A percentile compares a stretch with the other conserved stretches of the same genome.
Evolutionary conservation across 2,888 invertebrate genomes (phyloP).

Genomic region (Globia sparganii): DNA sequence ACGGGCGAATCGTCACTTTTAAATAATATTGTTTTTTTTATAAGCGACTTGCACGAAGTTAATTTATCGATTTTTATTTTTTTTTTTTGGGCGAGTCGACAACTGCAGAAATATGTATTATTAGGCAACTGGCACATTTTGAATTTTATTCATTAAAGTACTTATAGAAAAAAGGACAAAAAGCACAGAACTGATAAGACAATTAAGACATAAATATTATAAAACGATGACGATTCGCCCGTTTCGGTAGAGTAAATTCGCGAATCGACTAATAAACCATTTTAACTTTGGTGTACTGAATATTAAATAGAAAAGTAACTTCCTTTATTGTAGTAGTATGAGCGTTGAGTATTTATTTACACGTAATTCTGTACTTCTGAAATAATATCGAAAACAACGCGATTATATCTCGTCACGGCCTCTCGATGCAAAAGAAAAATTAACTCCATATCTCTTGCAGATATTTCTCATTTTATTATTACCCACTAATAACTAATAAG

Average conservation of each 20-base stretch:
- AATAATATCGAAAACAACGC: neutral
- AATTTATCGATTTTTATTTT: too few relatives aligned
- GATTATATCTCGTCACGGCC: neutral
- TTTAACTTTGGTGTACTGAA: neutral
- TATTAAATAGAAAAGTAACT: neutral
- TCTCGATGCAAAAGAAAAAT: neutral
- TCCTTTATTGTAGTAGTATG: neutral
- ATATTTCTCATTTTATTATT: constrained; percentile 4
- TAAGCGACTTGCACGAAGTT: neutral
- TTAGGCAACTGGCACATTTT: neutral
- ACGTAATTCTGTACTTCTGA: neutral
- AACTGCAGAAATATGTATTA: neutral
- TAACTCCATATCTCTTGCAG: neutral
- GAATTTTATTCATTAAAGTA: neutral
- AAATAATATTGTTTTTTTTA: neutral
- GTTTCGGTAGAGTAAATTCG: neutral
- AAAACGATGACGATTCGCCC: neutral
- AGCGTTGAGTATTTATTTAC: constrained; percentile 1
- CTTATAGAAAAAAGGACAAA: neutral
- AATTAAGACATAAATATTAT: neutral
- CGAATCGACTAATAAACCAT: neutral
- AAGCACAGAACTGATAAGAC: neutral
- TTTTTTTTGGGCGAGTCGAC: neutral
- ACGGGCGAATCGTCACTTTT: neutral
- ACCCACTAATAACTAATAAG: constrained; percentile 42